Conservation (phyloP, 2,113 vertebrate species). For the Tachysurus vachellii region DNA sequence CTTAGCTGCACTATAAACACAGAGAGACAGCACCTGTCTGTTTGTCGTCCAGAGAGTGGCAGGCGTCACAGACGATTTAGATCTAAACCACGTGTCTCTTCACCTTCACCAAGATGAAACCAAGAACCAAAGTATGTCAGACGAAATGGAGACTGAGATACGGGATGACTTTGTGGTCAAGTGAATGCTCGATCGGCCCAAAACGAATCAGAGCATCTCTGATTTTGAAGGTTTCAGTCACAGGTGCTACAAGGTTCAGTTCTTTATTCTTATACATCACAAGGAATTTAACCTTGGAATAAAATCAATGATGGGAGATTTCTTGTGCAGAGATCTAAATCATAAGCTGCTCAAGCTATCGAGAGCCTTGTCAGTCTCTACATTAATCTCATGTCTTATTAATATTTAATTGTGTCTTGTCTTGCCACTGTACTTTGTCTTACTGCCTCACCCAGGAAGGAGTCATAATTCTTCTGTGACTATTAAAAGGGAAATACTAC, state of each 20-base stretch:
- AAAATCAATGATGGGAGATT: not conserved
- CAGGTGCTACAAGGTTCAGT: not conserved
- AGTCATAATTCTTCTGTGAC: conserved; percentile 18
- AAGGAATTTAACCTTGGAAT: conserved; percentile 10
- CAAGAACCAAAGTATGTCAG: not conserved
- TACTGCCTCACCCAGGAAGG: not conserved
- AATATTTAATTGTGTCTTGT: conserved; percentile 27
- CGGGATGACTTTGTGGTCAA: conserved; percentile 22
- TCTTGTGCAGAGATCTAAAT: conserved; percentile 2
- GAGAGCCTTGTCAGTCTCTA: conserved; percentile 12
- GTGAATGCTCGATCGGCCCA: conserved; percentile 7
- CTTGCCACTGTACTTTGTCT: conserved; percentile 23
- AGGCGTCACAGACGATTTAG: conserved; percentile 38
- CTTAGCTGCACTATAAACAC: conserved; percentile 28
- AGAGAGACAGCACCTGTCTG: conserved; percentile 37
- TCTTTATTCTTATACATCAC: not conserved
- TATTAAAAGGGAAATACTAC: not conserved
- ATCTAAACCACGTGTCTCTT: conserved; percentile 6
- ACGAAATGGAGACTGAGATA: not conserved
- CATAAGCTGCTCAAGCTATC: not conserved
- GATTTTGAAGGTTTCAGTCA: not conserved
- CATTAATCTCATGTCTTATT: conserved; percentile 32
- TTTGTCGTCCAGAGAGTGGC: conserved; percentile 38
- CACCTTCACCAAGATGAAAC: not conserved
- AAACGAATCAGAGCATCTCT: not conserved